Evolutionary conservation across 2,797 vertebrate species (phyloP).

Genomic region (Sternotherus odoratus): DNA sequence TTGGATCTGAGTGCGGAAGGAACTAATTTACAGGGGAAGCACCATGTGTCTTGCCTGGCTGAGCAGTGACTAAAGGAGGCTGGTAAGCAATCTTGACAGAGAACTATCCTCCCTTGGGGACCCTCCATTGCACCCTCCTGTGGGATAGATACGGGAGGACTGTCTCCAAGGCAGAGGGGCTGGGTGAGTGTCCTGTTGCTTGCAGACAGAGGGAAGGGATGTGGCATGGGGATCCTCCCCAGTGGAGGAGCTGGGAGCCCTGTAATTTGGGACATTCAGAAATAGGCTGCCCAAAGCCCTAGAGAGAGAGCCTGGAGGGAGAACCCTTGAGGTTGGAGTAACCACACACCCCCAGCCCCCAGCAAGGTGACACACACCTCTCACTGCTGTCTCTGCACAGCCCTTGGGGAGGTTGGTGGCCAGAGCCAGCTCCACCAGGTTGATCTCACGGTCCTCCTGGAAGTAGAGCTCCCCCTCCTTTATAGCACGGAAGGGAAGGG

Average conservation of each 20-base stretch:
- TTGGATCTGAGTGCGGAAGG: neutral
- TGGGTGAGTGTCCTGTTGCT: neutral
- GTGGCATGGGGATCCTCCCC: no score
- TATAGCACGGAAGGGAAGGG: slow-evolving; percentile 85
- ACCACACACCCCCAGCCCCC: no score
- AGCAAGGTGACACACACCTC: slow-evolving; percentile 78
- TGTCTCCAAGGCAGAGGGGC: neutral
- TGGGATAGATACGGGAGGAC: neutral
- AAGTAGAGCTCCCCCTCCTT: slow-evolving; percentile 93
- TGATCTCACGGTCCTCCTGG: slow-evolving; percentile 91
- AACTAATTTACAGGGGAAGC: neutral
- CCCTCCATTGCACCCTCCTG: neutral
- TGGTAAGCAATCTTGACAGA: neutral
- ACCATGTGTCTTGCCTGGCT: neutral
- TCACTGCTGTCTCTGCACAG: slow-evolving; percentile 90
- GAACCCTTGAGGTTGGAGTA: rapidly evolving
- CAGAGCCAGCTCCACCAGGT: slow-evolving; percentile 92
- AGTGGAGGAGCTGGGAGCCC: neutral
- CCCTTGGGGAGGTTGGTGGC: slow-evolving; percentile 94
- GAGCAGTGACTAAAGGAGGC: neutral
- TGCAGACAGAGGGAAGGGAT: neutral
- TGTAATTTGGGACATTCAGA: neutral
- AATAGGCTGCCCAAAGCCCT: neutral
- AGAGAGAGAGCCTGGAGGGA: no score
- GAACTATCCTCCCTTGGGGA: neutral